A percentile compares a stretch with the other conserved stretches of the same genome.
phyloP scores from a whole-genome alignment of 2,113 vertebrate genomes.

The Istiophorus platypterus region DNA sequence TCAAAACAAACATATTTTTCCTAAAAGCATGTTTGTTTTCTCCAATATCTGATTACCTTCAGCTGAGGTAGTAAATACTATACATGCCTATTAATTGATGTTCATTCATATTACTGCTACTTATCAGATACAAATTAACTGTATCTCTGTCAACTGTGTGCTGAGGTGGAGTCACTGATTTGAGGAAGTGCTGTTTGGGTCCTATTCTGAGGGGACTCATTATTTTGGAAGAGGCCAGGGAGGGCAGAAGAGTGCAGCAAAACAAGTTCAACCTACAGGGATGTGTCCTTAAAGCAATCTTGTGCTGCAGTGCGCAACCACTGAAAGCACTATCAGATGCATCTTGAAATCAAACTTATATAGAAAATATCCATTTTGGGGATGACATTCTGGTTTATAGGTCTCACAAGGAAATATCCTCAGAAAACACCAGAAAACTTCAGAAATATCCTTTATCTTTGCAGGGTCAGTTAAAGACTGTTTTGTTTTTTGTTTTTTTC shows the following conservation, averaged over 20 bases:
- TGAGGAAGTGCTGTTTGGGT: constrained; percentile 21
- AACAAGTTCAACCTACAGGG: constrained; percentile 71
- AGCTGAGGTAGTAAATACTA: neutral
- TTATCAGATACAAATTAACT: neutral
- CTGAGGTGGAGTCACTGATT: neutral
- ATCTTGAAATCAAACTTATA: neutral
- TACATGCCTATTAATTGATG: neutral
- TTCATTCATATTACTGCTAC: neutral
- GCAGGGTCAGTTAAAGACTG: neutral
- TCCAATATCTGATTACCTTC: neutral
- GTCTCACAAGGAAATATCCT: neutral
- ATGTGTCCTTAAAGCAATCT: constrained; percentile 44
- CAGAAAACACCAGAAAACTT: constrained; percentile 14
- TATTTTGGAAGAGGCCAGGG: constrained; percentile 63
- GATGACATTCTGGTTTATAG: constrained; percentile 2
- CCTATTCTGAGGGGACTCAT: constrained; percentile 77
- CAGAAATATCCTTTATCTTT: constrained; percentile 2
- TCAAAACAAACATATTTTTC: too few relatives aligned
- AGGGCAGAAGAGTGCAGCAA: constrained; percentile 48
- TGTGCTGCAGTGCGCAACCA: constrained; percentile 1
- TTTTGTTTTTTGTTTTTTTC: neutral
- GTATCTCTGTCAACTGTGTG: neutral
- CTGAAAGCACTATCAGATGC: neutral
- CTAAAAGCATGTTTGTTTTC: neutral
- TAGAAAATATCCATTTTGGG: constrained; percentile 1